Evolutionary conservation across 2,888 invertebrate genomes (phyloP).

Genomic region (Apamea sordens): DNA sequence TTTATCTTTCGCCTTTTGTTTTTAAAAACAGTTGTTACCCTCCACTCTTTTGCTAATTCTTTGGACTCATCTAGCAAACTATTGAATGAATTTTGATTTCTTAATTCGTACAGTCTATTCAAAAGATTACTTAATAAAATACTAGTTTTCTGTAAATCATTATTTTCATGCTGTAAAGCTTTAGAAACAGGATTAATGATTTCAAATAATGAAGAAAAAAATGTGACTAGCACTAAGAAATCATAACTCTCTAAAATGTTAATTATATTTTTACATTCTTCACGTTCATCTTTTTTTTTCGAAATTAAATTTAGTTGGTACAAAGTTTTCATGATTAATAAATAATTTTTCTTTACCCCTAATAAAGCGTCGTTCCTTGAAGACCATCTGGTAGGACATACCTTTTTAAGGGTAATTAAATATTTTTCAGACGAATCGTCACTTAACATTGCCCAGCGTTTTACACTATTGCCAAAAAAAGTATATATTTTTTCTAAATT

Average conservation of each 20-base stretch:
- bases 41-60: slow-evolving; percentile 36
- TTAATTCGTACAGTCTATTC: background rate
- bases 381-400: slow-evolving; percentile 62
- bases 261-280: slow-evolving; percentile 61
- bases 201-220: slow-evolving; percentile 7
- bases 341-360: background rate
- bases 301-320: slow-evolving; percentile 60
- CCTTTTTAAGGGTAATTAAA: slow-evolving; percentile 62
- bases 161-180: slow-evolving; percentile 67
- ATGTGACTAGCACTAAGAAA: background rate
- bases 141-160: slow-evolving; percentile 60
- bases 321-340: slow-evolving; percentile 21
- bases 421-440: slow-evolving; percentile 58
- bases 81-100: slow-evolving; percentile 47
- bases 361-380: slow-evolving; percentile 48
- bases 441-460: slow-evolving; percentile 60
- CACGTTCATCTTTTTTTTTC: slow-evolving; percentile 58
- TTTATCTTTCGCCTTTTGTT: too few relatives aligned
- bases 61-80: slow-evolving; percentile 58
- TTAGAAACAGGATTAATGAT: slow-evolving; percentile 64
- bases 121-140: slow-evolving; percentile 8
- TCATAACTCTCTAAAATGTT: slow-evolving; percentile 58
- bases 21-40: background rate
- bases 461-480: slow-evolving; percentile 56
- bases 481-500: slow-evolving; percentile 57